Base-by-base conservation (phyloP, 35 echinoderm and acorn worm genomes). In the Stichopus chloronotus region DNA sequence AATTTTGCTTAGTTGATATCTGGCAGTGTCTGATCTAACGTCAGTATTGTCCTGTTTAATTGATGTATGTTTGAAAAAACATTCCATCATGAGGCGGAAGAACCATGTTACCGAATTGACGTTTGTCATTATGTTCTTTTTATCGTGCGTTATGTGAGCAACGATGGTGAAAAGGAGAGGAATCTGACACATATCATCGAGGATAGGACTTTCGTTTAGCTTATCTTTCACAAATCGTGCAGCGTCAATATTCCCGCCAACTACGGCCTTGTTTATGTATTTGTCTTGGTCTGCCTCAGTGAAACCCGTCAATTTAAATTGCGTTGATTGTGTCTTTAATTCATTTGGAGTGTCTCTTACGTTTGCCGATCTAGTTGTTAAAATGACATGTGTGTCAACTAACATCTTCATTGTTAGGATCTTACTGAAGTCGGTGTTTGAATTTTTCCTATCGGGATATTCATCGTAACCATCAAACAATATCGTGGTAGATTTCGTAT, bases 401-500 rank as follows among this genome's bases (percentile, higher is more conserved):
- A 84, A 84, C 81, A 84, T 84, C 17, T 84, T 23, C 13, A 53
- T 58, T n/a, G 11, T 19, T 8, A 84, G 14, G 5, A 84, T 84
- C 4, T 58, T 25, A 19, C 6, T 58, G 6, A 85, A 16, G 24
- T 85, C 82, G 16, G 25, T 85, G 7, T 20, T 8, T 55, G 56
- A 21, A 20, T 58, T 23, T n/a, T 85, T 23, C 58, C 58, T 12
- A 25, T 85, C 55, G 17, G 82, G 82, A 58, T 85, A 85, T 58
- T 85, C 82, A 58, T 85, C 82, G 13, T 58, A 85, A 7, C 82
- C 82, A 85, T 85, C 82, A 17, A 85, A 16, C 17, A 85, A 20
- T 58, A 85, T 16, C 17, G 24, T 56, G 12, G 13, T 16, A 58
- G 82, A 85, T 59, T n/a, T 20, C 22, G 13, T 22, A n/a, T 58